These are phyloP conservation scores for Dendroctonus ponderosae DNA, from an alignment of 1,140 invertebrate genomes.

Conservation along the genomic window DNA sequence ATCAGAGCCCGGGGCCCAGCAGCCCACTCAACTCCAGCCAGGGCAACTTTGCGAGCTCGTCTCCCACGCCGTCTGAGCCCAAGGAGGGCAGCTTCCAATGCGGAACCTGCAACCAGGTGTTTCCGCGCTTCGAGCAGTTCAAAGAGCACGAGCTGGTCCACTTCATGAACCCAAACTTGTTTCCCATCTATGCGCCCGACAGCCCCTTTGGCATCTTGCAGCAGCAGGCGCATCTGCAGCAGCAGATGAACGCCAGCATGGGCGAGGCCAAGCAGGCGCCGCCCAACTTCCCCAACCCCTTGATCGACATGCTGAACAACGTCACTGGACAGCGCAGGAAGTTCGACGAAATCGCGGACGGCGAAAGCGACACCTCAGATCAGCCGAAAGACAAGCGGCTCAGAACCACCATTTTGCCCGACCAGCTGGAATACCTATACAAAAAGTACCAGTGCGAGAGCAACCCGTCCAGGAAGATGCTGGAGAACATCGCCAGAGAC, in stretches of 20 bases:
- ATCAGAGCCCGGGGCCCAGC: constrained; percentile 42
- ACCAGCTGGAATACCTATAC: constrained; percentile 95
- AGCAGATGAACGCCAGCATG: constrained; percentile 61
- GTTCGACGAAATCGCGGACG: constrained; percentile 71
- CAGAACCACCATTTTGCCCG: constrained; percentile 93
- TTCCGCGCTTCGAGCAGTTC: constrained; percentile 86
- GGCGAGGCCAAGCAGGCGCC: constrained; percentile 53
- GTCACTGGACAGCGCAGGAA: constrained; percentile 68
- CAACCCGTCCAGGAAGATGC: constrained; percentile 95
- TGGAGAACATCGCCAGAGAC: constrained; percentile 93
- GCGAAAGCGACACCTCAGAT: constrained; percentile 66
- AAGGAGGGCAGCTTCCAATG: constrained; percentile 84
- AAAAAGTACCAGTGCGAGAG: constrained; percentile 97
- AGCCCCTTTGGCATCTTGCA: constrained; percentile 93
- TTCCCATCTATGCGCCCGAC: constrained; percentile 79
- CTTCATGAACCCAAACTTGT: constrained; percentile 91
- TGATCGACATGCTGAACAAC: constrained; percentile 68
- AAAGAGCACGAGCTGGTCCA: constrained; percentile 94
- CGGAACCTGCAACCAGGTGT: constrained; percentile 92
- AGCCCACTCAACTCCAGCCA: constrained; percentile 57
- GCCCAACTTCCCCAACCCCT: constrained; percentile 57
- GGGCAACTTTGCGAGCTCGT: constrained; percentile 57
- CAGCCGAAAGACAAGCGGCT: constrained; percentile 91
- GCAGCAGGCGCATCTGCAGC: constrained; percentile 74
- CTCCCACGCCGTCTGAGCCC: constrained; percentile 52